Evolutionary conservation across 2,797 vertebrate genomes (phyloP), one percentile per base, ranked within the genome.

Genomic region (Margarornis squamiger): DNA sequence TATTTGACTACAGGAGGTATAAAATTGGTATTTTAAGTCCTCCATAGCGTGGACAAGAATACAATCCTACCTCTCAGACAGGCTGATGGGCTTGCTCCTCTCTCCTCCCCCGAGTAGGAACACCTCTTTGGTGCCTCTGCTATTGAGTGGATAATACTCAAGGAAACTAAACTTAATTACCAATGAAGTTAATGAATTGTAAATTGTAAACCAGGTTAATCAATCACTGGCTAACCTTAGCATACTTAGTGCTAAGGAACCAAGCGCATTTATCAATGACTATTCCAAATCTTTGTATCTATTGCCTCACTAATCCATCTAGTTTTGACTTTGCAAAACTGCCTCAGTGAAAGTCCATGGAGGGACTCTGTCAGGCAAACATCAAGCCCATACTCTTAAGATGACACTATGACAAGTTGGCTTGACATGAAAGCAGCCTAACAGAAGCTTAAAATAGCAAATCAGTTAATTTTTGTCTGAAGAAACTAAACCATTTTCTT

Each of bases 41-140:
- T 38, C 5, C 0, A 0, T 7, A 16, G 41, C 18, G 5, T 5
- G 6, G 19, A 51, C 43, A 74, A 61, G 34, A 41, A 36, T 29
- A 68, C 10, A 29, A 62, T 38, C 61, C 32, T 21, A 43, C 19
- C 15, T 57, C 46, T 70, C 41, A 82, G 39, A 65, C 0, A 46
- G 63, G 23, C 9, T 63, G 19, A 38, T 43, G 27, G 19, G 19
- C 48, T 43, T 62, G 19, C 23, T 62, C 13, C 11, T 43, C 27
- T 41, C n/a, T 45, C 24, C 23, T n/a, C 20, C 39, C 36, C 36
- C 55, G 41, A 82, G 41, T 6, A 82, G 41, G 14, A 62, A 48
- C 22, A 41, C 39, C 11, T 20, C 22, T 82, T 36, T 62, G 32
- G 4, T 17, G 49, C 36, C 36, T 63, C 57, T 57, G 43, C 63